These are phyloP conservation scores for Anhinga anhinga DNA, from an alignment of 2,113 vertebrate genomes.

Conservation along the genomic window DNA sequence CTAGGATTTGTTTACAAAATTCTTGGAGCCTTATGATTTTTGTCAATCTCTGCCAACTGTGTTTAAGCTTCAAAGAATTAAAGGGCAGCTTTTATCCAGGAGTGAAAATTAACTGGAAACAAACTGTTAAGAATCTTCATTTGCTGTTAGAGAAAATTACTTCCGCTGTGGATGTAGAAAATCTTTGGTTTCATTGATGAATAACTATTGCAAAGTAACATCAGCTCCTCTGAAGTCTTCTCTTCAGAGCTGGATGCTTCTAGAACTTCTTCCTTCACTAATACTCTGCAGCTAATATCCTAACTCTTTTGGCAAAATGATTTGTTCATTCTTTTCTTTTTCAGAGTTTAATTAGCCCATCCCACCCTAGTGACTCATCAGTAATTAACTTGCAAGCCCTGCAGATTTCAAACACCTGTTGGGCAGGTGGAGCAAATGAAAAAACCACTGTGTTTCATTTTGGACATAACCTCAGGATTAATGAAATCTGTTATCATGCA, in stretches of 20 bases:
- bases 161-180: neutral
- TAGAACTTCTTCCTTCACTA: neutral
- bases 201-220: neutral
- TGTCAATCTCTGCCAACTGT: neutral
- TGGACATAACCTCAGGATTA: neutral
- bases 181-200: neutral
- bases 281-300: neutral
- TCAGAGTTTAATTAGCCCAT: slow-evolving; percentile 9
- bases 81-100: neutral
- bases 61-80: neutral
- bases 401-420: slow-evolving; percentile 22
- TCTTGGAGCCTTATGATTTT: neutral
- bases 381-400: slow-evolving; percentile 26
- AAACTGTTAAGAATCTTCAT: neutral
- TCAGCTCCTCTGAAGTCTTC: neutral
- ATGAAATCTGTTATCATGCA: neutral
- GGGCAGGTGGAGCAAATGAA: neutral
- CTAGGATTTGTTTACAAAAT: neutral
- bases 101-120: neutral
- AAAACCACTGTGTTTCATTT: neutral
- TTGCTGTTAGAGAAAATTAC: neutral
- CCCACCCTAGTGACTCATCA: neutral
- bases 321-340: neutral
- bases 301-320: neutral
- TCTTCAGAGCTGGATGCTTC: neutral